Percentiles rank a stretch among this genome's conserved stretches.
These are phyloP conservation scores for Setophaga kirtlandii DNA, from an alignment of 2,113 vertebrate genomes.

Conservation along the genomic window DNA sequence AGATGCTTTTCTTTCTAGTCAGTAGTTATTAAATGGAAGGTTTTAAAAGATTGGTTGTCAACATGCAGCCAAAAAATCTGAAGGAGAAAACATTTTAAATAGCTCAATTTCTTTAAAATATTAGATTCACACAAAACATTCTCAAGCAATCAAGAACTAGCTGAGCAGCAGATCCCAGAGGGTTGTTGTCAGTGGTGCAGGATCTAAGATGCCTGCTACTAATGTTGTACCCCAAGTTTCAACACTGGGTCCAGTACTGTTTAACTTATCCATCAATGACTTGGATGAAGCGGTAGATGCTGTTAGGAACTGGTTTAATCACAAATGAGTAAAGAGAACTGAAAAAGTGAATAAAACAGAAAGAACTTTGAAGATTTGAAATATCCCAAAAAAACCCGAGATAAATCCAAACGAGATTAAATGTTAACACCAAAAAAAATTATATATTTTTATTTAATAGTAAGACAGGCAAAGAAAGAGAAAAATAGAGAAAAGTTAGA, in stretches of 20 bases:
- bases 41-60: constrained; percentile 4
- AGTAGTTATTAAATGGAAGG: background rate
- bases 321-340: background rate
- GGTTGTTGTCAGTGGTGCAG: background rate
- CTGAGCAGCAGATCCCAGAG: background rate
- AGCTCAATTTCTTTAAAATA: background rate
- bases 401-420: background rate
- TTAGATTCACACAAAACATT: background rate
- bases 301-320: background rate
- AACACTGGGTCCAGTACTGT: background rate
- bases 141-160: background rate
- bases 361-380: background rate
- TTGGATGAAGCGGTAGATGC: background rate
- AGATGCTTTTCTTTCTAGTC: background rate
- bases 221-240: background rate
- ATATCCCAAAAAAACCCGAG: background rate
- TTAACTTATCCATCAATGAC: background rate
- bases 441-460: background rate
- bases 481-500: background rate
- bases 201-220: background rate
- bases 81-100: background rate
- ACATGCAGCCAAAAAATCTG: background rate
- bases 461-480: background rate
- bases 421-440: background rate
- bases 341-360: background rate